Conservation (phyloP, 2,888 invertebrate genomes). For the Melanostoma mellinum region DNA sequence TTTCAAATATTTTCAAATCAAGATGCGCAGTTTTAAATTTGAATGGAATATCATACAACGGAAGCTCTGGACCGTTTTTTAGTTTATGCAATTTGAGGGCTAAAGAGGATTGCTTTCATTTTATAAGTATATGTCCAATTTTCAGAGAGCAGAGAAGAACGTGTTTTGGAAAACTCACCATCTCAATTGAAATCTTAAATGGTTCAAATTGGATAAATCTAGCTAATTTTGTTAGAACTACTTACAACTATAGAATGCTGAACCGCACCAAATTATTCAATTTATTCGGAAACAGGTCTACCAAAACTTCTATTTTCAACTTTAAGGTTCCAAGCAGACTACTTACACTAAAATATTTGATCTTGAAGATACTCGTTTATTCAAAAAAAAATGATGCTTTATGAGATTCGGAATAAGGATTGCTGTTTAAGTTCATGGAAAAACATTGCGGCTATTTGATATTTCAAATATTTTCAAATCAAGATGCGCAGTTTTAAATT, state of each 20-base stretch:
- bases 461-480: not conserved
- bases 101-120: no score
- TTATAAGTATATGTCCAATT: no score
- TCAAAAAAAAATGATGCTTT: not conserved
- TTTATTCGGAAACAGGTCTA: constrained; percentile 7
- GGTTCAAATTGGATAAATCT: no score
- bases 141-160: no score
- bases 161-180: no score
- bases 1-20: not conserved
- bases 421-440: not conserved
- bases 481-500: not conserved
- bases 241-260: no score
- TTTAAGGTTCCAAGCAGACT: not conserved
- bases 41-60: constrained; percentile 3
- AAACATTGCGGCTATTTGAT: not conserved
- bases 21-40: not conserved
- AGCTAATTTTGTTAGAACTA: no score
- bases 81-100: not conserved
- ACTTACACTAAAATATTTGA: not conserved
- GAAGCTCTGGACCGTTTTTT: not conserved
- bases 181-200: no score
- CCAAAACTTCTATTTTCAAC: constrained; percentile 3
- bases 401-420: constrained; percentile 6
- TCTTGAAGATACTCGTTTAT: not conserved
- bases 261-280: not conserved